Evolutionary conservation across 2,113 vertebrate species (phyloP).

Genomic region (Centropus unirufus): DNA sequence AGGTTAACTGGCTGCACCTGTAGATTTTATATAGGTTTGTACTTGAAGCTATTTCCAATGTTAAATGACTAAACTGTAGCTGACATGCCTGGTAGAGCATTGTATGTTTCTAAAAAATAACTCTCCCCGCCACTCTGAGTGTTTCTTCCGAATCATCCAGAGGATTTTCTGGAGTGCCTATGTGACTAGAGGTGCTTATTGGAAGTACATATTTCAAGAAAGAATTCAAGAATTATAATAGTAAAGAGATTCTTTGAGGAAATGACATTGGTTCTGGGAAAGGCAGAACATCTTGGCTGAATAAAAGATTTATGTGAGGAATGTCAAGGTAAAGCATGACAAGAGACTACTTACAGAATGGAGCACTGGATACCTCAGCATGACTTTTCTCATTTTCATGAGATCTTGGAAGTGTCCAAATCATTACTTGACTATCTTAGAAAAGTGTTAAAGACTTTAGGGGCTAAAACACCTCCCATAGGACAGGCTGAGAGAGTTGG

Average conservation of each 20-base stretch:
- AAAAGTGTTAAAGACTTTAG: neutral
- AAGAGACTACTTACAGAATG: neutral
- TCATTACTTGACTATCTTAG: neutral
- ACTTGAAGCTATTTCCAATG: neutral
- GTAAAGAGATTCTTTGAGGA: conserved; percentile 10
- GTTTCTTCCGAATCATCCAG: conserved; percentile 17
- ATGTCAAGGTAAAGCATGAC: neutral
- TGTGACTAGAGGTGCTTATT: conserved; percentile 42
- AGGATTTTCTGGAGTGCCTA: conserved; percentile 55
- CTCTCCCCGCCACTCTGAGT: neutral
- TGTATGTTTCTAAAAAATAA: conserved; percentile 8
- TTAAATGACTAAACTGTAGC: neutral
- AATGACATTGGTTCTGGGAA: neutral
- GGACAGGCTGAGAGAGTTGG: no score
- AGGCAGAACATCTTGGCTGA: neutral
- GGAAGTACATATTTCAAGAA: conserved; percentile 35
- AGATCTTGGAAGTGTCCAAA: neutral
- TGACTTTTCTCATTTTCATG: neutral
- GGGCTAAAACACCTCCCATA: neutral
- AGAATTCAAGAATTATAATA: conserved; percentile 32
- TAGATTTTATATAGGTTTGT: neutral
- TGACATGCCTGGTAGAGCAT: neutral
- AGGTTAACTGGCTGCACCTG: neutral
- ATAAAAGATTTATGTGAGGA: conserved; percentile 1
- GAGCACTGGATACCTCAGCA: neutral